A percentile compares a stretch with the other conserved stretches of the same genome.
Evolutionary conservation across 1,140 invertebrate genomes (phyloP).

Genomic region (Saccostrea cuccullata): DNA sequence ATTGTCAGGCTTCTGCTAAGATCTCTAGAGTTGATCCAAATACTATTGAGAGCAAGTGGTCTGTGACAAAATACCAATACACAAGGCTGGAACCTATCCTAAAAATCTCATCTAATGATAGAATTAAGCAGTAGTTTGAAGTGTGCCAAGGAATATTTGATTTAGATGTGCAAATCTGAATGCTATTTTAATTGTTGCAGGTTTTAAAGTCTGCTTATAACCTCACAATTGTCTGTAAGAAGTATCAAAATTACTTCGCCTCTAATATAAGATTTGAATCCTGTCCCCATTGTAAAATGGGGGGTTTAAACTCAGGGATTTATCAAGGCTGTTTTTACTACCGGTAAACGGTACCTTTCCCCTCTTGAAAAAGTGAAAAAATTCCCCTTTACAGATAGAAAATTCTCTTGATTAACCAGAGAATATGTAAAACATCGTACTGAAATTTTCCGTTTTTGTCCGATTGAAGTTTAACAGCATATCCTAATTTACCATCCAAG

Average conservation of each 20-base stretch:
- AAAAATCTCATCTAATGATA: slow-evolving; percentile 38
- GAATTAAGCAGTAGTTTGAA: slow-evolving; percentile 19
- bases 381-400: too few relatives aligned
- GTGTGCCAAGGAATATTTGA: slow-evolving; percentile 28
- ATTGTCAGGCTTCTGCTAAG: neutral
- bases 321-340: too few relatives aligned
- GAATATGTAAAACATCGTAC: too few relatives aligned
- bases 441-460: too few relatives aligned
- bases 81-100: neutral
- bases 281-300: neutral
- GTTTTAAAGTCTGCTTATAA: slow-evolving; percentile 1
- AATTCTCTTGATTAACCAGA: too few relatives aligned
- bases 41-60: neutral
- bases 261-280: neutral
- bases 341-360: too few relatives aligned
- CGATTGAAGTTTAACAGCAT: too few relatives aligned
- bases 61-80: slow-evolving; percentile 37
- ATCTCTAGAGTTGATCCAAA: neutral
- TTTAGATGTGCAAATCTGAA: neutral
- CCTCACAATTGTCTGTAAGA: neutral
- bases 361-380: too few relatives aligned
- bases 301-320: too few relatives aligned
- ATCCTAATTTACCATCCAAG: too few relatives aligned
- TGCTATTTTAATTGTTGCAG: slow-evolving; percentile 31
- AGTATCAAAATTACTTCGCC: neutral